Conservation (phyloP, 2,888 invertebrate genomes). For the Rotaria socialis region DNA sequence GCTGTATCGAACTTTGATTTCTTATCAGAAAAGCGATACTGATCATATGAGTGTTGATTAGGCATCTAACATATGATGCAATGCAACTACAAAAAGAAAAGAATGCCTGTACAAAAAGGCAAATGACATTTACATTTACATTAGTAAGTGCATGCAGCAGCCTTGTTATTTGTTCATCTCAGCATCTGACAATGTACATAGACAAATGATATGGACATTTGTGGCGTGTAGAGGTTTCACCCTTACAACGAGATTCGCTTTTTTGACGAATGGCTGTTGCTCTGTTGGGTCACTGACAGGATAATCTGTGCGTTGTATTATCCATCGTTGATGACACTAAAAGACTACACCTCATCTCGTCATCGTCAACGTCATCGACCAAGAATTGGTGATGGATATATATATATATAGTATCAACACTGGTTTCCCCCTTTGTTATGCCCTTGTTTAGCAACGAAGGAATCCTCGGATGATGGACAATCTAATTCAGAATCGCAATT, state of each 20-base stretch:
- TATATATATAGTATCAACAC: not conserved
- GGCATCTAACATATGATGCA: not conserved
- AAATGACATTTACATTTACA: conserved; percentile 4
- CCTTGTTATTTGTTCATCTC: not conserved
- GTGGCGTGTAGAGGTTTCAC: not conserved
- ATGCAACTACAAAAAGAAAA: not conserved
- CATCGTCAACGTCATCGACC: not conserved
- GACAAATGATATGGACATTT: not conserved
- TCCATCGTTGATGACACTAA: not conserved
- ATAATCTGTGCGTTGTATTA: not conserved
- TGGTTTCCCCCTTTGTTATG: not conserved
- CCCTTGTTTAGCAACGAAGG: not conserved
- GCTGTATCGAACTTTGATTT: not conserved
- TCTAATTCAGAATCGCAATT: not conserved
- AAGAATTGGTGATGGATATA: not conserved
- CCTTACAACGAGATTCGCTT: not conserved
- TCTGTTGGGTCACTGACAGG: not conserved
- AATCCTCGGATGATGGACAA: not conserved
- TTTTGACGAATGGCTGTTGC: not conserved
- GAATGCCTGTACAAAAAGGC: not conserved
- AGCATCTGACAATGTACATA: not conserved
- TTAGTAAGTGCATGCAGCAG: not conserved
- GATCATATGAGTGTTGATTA: not conserved
- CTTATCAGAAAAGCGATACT: not conserved
- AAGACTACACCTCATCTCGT: not conserved